Base-by-base conservation (phyloP, 2,888 invertebrate species). In the Hedya salicella region DNA sequence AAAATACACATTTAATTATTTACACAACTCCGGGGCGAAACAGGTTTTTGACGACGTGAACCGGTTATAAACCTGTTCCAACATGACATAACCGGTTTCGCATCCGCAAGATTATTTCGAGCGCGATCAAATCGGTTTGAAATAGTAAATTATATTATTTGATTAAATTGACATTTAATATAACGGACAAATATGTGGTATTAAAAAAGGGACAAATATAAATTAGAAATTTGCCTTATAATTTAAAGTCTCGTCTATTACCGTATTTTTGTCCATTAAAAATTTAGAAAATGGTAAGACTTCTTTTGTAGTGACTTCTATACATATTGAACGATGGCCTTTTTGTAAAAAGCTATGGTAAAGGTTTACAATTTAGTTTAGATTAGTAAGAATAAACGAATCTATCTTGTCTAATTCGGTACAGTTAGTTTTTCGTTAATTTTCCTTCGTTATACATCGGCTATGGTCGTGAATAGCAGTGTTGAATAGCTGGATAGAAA, bases 291-390 rank as follows among this genome's bases (percentile, higher is more conserved):
- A 9, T 36, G 36, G 9, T 36, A 46, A 46, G 16, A 17, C 32
- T 48, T 59, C n/a, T 62, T 36, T 53, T 42, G 39, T 19, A 62
- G 44, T 53, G 44, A 50, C 19, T 19, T 50, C 40, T 53, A 39
- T 9, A 25, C n/a, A 21, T 59, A 42, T 16, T 11, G 48, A 49
- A 21, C 16, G 2, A 40, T 25, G 17, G 40, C 46, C 30, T 44
- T 49, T 5, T 60, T 40, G 16, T 44, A 52, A 21, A 36, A 50
- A 39, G 19, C 25, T 25, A 14, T 4, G 16, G 50, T 48, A 59
- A 46, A 42, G 56, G 42, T 42, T 25, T 50, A 25, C 3, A 21
- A 54, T 54, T 42, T 25, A 54, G 9, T 40, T 40, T 42, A 42
- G 25, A 42, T 40, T 39, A 39, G 16, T 1, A 54, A 39, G 40